Evolutionary conservation across 2,797 vertebrate genomes (phyloP), one percentile per base, ranked within the genome.

Genomic region (Malurus splendens): DNA sequence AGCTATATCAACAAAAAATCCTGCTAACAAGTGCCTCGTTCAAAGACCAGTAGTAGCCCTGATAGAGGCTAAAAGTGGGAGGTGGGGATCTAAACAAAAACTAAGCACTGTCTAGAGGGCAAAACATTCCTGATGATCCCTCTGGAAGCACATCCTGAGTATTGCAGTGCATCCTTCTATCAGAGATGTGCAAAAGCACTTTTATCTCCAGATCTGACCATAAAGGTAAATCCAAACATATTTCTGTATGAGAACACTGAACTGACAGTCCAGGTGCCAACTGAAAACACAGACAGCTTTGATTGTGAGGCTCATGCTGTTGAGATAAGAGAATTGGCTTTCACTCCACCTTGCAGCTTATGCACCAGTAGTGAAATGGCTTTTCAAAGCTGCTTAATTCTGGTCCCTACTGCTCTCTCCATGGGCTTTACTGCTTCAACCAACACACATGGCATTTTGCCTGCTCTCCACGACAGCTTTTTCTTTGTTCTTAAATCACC

Each of bases 371-470:
- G 82, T 9, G 14, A 36, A 86, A 82, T 18, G 62, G 50, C 41
- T 90, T 87, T 87, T 80, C 57, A 89, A 75, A 77, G 66, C 75
- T 64, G 11, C 70, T 94, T 72, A 45, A 42, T 73, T 89, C 79
- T 50, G 44, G 41, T 30, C 64, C 57, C 59, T 65, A 13, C 66
- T 64, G 56, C 25, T 93, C 30, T 66, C 51, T 79, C 36, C n/a
- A 12, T 60, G 41, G 83, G 33, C 22, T 72, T 76, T 86, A 71
- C 38, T 13, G 13, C 41, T 59, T 50, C 71, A 82, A 57, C 68
- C 72, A 51, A 18, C 42, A 65, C 33, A 60, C n/a, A 66, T 4
- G 30, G n/a, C 25, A 55, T 90, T 93, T 87, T 86, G 64, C 42
- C 73, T 85, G n/a, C 39, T 87, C 44, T 64, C 41, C 7, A 2